Conservation (phyloP, 2,888 invertebrate species). For the Athripsodes cinereus region DNA sequence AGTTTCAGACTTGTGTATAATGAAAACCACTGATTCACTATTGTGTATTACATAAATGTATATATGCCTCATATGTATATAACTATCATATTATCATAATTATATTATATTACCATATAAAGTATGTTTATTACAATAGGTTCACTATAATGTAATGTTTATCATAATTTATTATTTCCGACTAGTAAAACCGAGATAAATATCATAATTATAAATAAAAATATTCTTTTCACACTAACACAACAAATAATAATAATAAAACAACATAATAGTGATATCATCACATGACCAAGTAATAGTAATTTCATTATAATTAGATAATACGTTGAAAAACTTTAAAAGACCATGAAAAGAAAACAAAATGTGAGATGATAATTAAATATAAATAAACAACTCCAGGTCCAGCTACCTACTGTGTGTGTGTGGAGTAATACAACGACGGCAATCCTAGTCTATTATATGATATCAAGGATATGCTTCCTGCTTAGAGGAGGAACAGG, state of each 20-base stretch:
- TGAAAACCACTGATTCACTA: no score
- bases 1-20: no score
- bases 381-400: neutral
- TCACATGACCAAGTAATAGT: neutral
- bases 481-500: neutral
- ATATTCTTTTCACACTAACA: neutral
- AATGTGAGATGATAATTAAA: neutral
- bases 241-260: neutral
- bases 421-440: neutral
- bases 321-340: neutral
- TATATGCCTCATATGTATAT: no score
- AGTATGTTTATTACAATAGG: no score
- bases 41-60: no score
- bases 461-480: neutral
- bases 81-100: no score
- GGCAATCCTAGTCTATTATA: neutral
- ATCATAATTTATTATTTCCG: constrained; percentile 7
- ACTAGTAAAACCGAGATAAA: constrained; percentile 10
- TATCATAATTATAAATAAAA: neutral
- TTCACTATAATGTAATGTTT: neutral
- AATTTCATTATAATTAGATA: neutral
- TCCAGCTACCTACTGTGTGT: no score
- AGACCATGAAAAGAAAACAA: neutral
- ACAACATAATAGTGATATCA: neutral
- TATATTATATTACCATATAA: no score